phyloP scores from a whole-genome alignment of 2,797 vertebrate genomes.

The Crocidura indochinensis region DNA sequence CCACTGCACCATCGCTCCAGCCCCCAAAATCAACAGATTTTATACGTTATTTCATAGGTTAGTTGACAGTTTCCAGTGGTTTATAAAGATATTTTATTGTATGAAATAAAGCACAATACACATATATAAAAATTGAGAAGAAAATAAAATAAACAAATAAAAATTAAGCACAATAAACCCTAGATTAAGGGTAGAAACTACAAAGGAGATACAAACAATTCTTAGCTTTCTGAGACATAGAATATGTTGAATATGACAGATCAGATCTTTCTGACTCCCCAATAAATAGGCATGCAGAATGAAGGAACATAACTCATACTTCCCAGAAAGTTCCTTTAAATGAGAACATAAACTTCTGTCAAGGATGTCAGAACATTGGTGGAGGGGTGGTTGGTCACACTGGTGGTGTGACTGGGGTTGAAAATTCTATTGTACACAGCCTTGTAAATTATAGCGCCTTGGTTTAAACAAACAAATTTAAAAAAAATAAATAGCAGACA shows the following conservation, averaged over 20 bases:
- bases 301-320: not conserved
- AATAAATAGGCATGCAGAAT: slow-evolving; percentile 3
- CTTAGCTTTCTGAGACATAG: slow-evolving; percentile 26
- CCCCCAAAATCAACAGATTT: slow-evolving; percentile 32
- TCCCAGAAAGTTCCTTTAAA: no score
- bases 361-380: not conserved
- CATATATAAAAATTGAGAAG: no score
- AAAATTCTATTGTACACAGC: no score
- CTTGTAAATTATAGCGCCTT: no score
- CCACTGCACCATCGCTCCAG: no score
- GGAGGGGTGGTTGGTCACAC: no score
- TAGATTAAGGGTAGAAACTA: not conserved
- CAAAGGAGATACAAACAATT: not conserved
- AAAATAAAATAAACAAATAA: slow-evolving; percentile 13
- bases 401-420: no score
- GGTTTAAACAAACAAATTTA: no score
- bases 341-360: no score
- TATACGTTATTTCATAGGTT: slow-evolving; percentile 15
- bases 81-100: slow-evolving; percentile 31
- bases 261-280: not conserved
- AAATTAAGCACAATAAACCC: not conserved
- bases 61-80: not conserved
- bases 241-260: not conserved
- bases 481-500: not conserved
- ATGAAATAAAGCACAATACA: slow-evolving; percentile 21